A percentile compares a stretch with the other conserved stretches of the same genome.
Conservation (phyloP, 2,797 vertebrate genomes). For the Chelidonichthys spinosus region DNA sequence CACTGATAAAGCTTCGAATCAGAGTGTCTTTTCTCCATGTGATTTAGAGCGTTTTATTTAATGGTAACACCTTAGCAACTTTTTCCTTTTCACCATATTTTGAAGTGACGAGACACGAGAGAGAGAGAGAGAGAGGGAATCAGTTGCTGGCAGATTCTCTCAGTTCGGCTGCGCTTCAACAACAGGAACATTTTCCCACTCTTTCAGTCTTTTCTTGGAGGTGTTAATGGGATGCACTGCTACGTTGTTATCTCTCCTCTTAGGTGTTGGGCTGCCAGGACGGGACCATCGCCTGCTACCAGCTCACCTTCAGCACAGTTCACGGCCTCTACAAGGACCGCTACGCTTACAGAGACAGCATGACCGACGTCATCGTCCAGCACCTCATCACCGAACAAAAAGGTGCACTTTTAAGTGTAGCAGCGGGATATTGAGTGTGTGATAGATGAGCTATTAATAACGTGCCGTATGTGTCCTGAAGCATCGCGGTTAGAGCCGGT, state of each 20-base stretch:
- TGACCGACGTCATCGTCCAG: slow-evolving; percentile 98
- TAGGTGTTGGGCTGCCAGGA: slow-evolving; percentile 99
- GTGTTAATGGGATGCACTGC: slow-evolving; percentile 81
- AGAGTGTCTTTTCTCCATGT: slow-evolving; percentile 34
- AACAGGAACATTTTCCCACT: slow-evolving; percentile 78
- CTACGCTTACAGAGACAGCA: slow-evolving; percentile 96
- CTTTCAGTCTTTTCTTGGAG: slow-evolving; percentile 78
- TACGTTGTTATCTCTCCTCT: slow-evolving; percentile 73
- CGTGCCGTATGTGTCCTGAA: neutral
- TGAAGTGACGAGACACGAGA: slow-evolving; percentile 57
- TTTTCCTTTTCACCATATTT: slow-evolving; percentile 61
- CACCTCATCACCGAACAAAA: slow-evolving; percentile 98
- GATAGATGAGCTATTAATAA: slow-evolving; percentile 7
- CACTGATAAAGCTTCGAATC: slow-evolving; percentile 18
- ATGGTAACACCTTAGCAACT: slow-evolving; percentile 49
- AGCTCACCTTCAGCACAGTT: slow-evolving; percentile 97
- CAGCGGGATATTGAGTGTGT: slow-evolving; percentile 11
- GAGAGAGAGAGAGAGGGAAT: slow-evolving; percentile 35
- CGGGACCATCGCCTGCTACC: slow-evolving; percentile 96
- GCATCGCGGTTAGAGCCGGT: neutral
- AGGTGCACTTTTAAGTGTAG: slow-evolving; percentile 79
- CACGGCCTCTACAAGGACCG: slow-evolving; percentile 98
- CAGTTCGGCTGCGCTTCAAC: slow-evolving; percentile 60
- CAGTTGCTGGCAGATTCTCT: slow-evolving; percentile 63
- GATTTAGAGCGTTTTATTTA: slow-evolving; percentile 54